Base-by-base conservation (phyloP, 2,113 vertebrate species). In the Balaeniceps rex region DNA sequence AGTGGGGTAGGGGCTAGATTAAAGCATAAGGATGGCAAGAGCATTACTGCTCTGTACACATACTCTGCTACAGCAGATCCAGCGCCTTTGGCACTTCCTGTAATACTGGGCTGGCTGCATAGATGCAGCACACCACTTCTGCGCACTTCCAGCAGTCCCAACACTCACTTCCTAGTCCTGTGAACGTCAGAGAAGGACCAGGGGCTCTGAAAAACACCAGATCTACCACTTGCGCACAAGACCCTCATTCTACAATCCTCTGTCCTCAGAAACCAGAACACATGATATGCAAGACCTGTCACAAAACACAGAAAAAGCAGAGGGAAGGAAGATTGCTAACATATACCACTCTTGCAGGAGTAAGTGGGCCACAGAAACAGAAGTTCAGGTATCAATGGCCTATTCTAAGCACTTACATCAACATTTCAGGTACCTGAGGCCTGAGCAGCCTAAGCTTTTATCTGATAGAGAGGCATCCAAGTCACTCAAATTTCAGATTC, bases 91-190 rank as follows among this genome's bases (percentile, higher is more conserved):
- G 40, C 28, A 28, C 46, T 66, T 91, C 51, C n/a, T 29, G 22
- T 15, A 40, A 51, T 12, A 10, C 44, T 1, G 11, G 25, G 55
- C 61, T 78, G 72, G 29, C 38, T 29, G 58, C 76, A 57, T 0
- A 36, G 51, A 49, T 11, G 11, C 60, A 58, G 55, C 46, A 38
- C 2, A 0, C 23, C 13, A 22, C 36, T 61, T 38, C 65, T 68
- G 54, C 0, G 0, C 5, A 7, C 38, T 51, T n/a, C 52, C 58
- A 63, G 34, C 14, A 26, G 16, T 12, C 60, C 34, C 63, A 83
- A 24, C 31, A 4, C 36, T 46, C 38, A 13, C 29, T 38, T 42
- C 70, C 75, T 14, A n/a, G 28, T 9, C 54, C 47, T 63, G 31
- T 8, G 12, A 29, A n/a, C 10, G 9, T 2, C 33, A 70, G 34